These are phyloP conservation scores for Hirudo medicinalis DNA, from an alignment of 1,140 invertebrate species.

Conservation along the genomic window DNA sequence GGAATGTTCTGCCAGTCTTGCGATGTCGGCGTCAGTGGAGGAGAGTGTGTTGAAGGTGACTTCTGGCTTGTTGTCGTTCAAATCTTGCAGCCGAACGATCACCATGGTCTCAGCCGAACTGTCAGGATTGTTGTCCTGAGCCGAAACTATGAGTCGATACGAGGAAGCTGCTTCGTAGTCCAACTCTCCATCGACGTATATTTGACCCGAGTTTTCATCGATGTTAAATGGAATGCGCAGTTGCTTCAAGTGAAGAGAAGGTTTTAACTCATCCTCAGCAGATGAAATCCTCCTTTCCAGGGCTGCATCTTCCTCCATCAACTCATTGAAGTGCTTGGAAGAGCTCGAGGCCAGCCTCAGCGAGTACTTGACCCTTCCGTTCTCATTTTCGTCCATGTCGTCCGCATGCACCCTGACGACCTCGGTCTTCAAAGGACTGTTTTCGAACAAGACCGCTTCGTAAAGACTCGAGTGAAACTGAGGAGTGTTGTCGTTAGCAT, in stretches of 20 bases:
- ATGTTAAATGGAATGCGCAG: conserved; percentile 19
- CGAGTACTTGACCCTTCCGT: background rate
- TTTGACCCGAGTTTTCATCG: conserved; percentile 16
- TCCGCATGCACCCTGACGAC: background rate
- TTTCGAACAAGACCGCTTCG: background rate
- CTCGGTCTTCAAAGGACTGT: background rate
- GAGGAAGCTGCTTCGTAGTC: conserved; percentile 16
- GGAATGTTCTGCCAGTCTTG: conserved; percentile 15
- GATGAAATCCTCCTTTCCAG: background rate
- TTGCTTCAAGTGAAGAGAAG: background rate
- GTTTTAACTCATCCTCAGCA: background rate
- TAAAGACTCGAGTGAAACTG: background rate
- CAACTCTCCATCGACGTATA: conserved; percentile 8
- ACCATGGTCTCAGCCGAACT: conserved; percentile 19
- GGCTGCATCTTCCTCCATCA: background rate
- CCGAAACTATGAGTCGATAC: conserved; percentile 16
- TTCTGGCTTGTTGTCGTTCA: conserved; percentile 39
- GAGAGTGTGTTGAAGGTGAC: conserved; percentile 20
- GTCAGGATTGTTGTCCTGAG: conserved; percentile 18
- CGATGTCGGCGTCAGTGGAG: conserved; percentile 9
- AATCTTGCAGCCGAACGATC: conserved; percentile 44
- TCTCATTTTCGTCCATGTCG: background rate
- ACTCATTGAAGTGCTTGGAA: background rate
- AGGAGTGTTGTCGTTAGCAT: conserved; percentile 6
- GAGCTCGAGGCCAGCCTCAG: background rate